phyloP scores from a whole-genome alignment of 2,113 vertebrate genomes.

The Parotia lawesii region DNA sequence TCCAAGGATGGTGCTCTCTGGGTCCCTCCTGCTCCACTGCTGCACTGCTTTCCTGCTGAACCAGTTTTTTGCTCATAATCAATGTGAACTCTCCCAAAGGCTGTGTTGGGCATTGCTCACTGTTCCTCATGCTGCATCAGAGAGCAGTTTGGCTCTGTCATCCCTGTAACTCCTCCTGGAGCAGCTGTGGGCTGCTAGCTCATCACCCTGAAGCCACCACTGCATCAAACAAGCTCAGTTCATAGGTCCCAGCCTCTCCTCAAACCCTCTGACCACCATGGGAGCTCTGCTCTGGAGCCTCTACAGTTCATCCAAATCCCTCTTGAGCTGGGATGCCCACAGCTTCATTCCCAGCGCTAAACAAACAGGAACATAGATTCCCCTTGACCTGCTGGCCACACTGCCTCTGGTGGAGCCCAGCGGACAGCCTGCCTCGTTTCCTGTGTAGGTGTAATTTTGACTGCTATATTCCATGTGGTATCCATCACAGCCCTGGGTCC shows the following conservation, averaged over 20 bases:
- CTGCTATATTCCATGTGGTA: not conserved
- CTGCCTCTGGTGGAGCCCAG: not conserved
- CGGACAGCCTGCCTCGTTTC: not conserved
- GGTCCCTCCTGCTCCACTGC: not conserved
- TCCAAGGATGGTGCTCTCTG: not conserved
- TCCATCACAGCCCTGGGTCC: rapidly evolving
- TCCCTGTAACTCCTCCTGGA: not conserved
- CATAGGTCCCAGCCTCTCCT: not conserved
- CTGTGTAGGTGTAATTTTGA: not conserved
- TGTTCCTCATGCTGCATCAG: not conserved
- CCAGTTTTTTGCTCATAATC: not conserved
- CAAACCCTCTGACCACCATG: not conserved
- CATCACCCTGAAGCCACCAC: not conserved
- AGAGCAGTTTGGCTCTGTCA: not conserved
- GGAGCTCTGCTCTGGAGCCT: not conserved
- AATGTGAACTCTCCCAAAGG: not conserved
- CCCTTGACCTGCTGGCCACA: not conserved
- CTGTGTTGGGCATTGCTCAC: not conserved
- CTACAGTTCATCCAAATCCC: not conserved
- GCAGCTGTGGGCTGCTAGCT: not conserved
- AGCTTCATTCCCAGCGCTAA: not conserved
- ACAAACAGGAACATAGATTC: not conserved
- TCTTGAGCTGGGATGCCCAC: not conserved
- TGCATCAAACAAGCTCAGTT: not conserved
- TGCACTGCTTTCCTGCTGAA: not conserved